Percentiles rank a stretch among this genome's conserved stretches.
Evolutionary conservation across 2,888 invertebrate species (phyloP).

Genomic region (Macaria liturata): DNA sequence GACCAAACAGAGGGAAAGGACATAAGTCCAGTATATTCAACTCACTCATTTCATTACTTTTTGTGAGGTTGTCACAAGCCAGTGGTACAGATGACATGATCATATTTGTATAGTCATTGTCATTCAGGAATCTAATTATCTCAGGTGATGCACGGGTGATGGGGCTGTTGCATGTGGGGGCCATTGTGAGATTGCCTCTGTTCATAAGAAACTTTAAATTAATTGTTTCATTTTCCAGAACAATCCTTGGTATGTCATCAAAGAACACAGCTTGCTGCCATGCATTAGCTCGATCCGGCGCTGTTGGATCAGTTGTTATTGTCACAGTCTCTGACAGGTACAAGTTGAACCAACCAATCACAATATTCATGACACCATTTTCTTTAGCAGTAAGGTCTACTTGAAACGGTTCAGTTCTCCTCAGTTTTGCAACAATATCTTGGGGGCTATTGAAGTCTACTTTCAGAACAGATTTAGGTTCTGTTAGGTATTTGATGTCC

Average conservation of each 20-base stretch:
- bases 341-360: conserved; percentile 90
- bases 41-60: conserved; percentile 58
- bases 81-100: conserved; percentile 64
- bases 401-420: conserved; percentile 59
- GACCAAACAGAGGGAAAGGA: conserved; percentile 85
- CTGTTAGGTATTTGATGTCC: conserved; percentile 83
- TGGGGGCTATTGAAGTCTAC: conserved; percentile 85
- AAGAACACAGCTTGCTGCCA: conserved; percentile 92
- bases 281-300: conserved; percentile 77
- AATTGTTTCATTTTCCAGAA: conserved; percentile 53
- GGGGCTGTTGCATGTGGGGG: conserved; percentile 41
- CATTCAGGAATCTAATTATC: conserved; percentile 75
- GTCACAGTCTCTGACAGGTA: conserved; percentile 84
- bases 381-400: conserved; percentile 61
- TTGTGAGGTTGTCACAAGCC: conserved; percentile 63
- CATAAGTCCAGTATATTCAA: conserved; percentile 81
- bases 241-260: conserved; percentile 65
- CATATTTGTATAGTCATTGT: conserved; percentile 59
- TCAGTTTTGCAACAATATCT: conserved; percentile 68
- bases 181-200: conserved; percentile 63
- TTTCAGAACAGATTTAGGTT: conserved; percentile 78
- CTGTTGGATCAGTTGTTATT: conserved; percentile 85
- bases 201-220: conserved; percentile 61
- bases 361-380: conserved; percentile 84
- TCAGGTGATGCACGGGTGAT: conserved; percentile 58